A percentile compares a stretch with the other conserved stretches of the same genome.
These are phyloP conservation scores for Salminus brasiliensis DNA, from an alignment of 2,113 vertebrate species.

Conservation along the genomic window DNA sequence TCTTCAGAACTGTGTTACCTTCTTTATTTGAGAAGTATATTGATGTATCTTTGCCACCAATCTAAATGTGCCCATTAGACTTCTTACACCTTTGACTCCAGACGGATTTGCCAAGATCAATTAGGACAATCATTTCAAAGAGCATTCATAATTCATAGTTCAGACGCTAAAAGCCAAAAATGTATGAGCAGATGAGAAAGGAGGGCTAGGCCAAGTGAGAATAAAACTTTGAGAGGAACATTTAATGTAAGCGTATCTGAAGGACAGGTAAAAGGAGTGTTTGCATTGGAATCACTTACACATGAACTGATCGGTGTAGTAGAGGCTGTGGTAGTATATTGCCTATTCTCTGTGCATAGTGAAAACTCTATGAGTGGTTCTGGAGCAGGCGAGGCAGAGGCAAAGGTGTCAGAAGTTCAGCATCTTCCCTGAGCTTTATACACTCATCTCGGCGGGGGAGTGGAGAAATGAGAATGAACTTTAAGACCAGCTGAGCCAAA, in stretches of 20 bases:
- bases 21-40: background rate
- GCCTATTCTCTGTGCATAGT: background rate
- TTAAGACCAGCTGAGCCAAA: conserved; percentile 3
- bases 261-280: background rate
- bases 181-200: background rate
- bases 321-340: background rate
- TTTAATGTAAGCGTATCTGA: background rate
- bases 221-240: background rate
- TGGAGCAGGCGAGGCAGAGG: background rate
- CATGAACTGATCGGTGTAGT: background rate
- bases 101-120: background rate
- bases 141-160: background rate
- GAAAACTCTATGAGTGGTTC: background rate
- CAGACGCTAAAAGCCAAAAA: background rate
- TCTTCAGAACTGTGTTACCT: background rate
- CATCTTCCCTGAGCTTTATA: background rate
- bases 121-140: background rate
- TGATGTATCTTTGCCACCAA: background rate
- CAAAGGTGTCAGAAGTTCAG: conserved; percentile 7
- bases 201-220: background rate
- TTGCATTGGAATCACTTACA: background rate
- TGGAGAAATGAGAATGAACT: conserved; percentile 26
- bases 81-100: background rate
- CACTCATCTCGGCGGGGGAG: background rate
- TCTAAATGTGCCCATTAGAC: background rate